Evolutionary conservation across 2,113 vertebrate genomes (phyloP).

Genomic region (Coptodon bakossiorum): DNA sequence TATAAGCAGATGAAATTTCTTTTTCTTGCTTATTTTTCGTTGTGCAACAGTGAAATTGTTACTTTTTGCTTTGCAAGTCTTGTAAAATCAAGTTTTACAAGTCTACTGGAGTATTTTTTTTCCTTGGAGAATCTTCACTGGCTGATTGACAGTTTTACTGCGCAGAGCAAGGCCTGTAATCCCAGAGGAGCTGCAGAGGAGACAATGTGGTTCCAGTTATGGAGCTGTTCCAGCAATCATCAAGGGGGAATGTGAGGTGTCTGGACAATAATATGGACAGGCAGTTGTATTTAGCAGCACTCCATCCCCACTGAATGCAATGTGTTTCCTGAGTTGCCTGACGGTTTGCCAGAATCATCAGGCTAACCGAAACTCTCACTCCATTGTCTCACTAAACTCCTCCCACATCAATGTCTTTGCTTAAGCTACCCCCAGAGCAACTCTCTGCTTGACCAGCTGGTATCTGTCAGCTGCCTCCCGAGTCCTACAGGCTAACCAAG

Average conservation of each 20-base stretch:
- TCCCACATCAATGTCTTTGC: background rate
- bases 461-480: background rate
- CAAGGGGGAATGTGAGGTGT: background rate
- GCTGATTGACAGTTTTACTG: background rate
- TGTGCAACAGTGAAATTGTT: background rate
- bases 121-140: background rate
- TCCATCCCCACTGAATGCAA: background rate
- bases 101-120: background rate
- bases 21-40: rapidly evolving
- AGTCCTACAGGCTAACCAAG: background rate
- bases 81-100: background rate
- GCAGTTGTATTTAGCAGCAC: background rate
- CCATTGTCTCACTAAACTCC: background rate
- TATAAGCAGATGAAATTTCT: background rate
- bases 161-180: background rate
- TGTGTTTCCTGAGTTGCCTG: background rate
- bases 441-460: background rate
- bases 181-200: background rate
- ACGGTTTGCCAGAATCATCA: background rate
- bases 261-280: background rate
- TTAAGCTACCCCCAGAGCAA: background rate
- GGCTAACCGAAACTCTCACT: background rate
- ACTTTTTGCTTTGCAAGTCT: background rate
- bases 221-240: background rate
- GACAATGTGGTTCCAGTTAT: background rate